Base-by-base conservation (phyloP, 2,888 invertebrate species). In the Philereme transversata region DNA sequence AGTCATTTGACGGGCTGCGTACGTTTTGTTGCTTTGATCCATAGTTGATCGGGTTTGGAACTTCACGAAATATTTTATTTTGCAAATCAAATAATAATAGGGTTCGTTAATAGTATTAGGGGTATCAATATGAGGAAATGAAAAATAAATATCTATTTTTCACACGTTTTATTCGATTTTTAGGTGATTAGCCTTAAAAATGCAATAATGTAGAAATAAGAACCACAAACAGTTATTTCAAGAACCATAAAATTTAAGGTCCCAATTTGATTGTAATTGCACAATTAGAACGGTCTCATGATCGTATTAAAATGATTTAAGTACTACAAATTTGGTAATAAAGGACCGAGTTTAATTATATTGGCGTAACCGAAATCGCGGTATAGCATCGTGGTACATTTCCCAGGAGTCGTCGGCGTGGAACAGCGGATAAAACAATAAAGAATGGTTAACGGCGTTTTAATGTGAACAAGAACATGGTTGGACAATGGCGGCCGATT, bases 361-460 rank as follows among this genome's bases (percentile, higher is more conserved):
- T 81, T 77, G 73, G 74, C 73, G 70, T 79, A 83, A 83, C 86
- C 82, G 82, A 83, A 83, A 82, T 81, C 80, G 81, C 65, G 72
- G 76, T 78, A 75, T 71, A 71, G 74, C 64, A 69, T 71, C 69
- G 71, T 65, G 65, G 67, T 71, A 62, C 58, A 82, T 87, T 88
- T 89, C 87, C 89, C 89, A 88, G 85, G 85, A 84, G 85, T 76
- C 81, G 83, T 77, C 86, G 84, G 87, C 74, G 54, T 70, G 78
- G 77, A 81, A 75, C 78, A 76, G 82, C 79, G 86, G 85, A 89
- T 91, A 86, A 90, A 91, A 92, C 90, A 91, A 92, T 92, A 91
- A 91, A 91, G 90, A 90, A 90, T 87, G 87, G 86, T 87, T 90
- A 91, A 91, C 88, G 86, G 91, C 86, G 83, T 87, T 91, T 90